phyloP scores from a whole-genome alignment of 2,113 vertebrate species.

The Nannospalax galili region DNA sequence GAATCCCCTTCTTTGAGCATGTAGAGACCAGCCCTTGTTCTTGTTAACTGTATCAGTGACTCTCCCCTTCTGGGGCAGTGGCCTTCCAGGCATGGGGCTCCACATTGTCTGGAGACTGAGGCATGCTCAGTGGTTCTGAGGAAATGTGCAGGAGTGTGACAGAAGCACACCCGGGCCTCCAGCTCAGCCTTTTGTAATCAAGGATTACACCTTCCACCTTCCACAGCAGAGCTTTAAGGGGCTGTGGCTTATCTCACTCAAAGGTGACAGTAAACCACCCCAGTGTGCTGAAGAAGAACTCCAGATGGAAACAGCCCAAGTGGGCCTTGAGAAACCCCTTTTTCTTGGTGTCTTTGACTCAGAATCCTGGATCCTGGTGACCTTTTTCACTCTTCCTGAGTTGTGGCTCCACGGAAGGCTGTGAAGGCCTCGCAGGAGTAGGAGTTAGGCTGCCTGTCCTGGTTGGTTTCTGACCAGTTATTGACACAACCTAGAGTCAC shows the following conservation, averaged over 20 bases:
- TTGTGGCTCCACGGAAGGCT: background rate
- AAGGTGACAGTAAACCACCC: rapidly evolving
- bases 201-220: background rate
- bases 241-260: background rate
- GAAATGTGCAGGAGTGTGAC: background rate
- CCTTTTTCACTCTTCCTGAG: background rate
- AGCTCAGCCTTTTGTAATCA: rapidly evolving
- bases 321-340: background rate
- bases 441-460: background rate
- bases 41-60: rapidly evolving
- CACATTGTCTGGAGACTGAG: background rate
- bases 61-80: rapidly evolving
- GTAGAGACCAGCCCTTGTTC: background rate
- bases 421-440: rapidly evolving
- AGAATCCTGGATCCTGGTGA: background rate
- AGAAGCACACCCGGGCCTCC: background rate
- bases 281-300: rapidly evolving
- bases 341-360: background rate
- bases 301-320: background rate
- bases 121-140: background rate
- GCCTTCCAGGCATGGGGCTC: background rate
- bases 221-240: background rate
- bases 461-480: too few species aligned
- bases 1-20: too few species aligned
- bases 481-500: too few species aligned